Base-by-base conservation (phyloP, 2,888 invertebrate species). In the Prosapia bicincta region DNA sequence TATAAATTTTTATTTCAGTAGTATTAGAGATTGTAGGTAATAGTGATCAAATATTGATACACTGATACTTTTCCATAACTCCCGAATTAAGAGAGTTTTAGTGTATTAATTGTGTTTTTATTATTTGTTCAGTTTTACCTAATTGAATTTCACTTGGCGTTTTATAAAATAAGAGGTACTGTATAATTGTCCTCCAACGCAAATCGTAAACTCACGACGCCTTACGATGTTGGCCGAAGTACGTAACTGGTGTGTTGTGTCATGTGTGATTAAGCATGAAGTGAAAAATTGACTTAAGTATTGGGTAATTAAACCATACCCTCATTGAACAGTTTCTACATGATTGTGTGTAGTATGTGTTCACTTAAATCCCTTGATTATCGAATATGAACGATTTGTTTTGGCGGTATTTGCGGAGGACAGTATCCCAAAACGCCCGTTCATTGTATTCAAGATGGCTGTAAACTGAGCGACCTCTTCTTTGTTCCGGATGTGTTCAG, bases 381-480 rank as follows among this genome's bases (percentile, higher is more conserved):
- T 15, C 0, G 26, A 10, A n/a, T 23, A 65, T 71, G 28, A 71
- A 71, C 25, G 54, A 26, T 43, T 26, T 71, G 71, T 71, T 71
- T 71, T 71, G 71, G 71, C 26, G 71, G 26, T 71, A 71, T 71
- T 71, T 71, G 24, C 54, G 66, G 66, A 69, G 73, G 73, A 76
- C 76, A 24, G 66, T 76, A 70, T 38, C 26, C 65, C 73, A 26
- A 70, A 76, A 73, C 76, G 70, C 70, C 72, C 69, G 72, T 73
- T 72, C 71, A 78, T 78, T 69, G 66, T 76, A 77, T 88, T 87
- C 90, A 90, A 90, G 89, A 91, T 91, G 90, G 90, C 90, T 90
- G 90, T 88, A 88, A 88, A 88, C 89, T 90, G 89, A 90, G 88
- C 88, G 88, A 78, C 71, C 74, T 78, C 89, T 89, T 89, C 89